phyloP scores from a whole-genome alignment of 2,888 invertebrate genomes.

The Heliconius ismenius region DNA sequence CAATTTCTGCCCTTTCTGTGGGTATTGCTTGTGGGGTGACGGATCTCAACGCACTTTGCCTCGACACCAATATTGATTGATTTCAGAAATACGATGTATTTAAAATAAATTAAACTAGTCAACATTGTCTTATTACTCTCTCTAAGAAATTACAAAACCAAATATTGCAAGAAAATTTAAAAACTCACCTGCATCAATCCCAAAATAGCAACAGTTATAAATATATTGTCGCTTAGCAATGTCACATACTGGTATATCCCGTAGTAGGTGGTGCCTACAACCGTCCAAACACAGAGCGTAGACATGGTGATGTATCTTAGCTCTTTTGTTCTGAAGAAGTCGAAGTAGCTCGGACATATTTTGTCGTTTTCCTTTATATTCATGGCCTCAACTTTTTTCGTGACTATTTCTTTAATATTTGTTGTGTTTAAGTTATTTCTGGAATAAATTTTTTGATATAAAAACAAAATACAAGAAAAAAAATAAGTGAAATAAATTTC shows the following conservation, averaged over 20 bases:
- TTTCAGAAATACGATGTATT: too few relatives aligned
- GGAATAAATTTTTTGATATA: slow-evolving; percentile 40
- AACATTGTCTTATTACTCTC: too few relatives aligned
- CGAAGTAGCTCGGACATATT: slow-evolving; percentile 49
- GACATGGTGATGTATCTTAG: slow-evolving; percentile 50
- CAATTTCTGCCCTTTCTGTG: too few relatives aligned
- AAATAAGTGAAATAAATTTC: not conserved
- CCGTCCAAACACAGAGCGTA: slow-evolving; percentile 53
- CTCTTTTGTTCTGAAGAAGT: slow-evolving; percentile 56
- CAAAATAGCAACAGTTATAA: slow-evolving; percentile 51
- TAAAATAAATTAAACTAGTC: too few relatives aligned
- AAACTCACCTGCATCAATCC: slow-evolving; percentile 58
- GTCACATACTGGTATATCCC: slow-evolving; percentile 60
- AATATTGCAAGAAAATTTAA: not conserved
- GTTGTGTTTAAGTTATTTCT: slow-evolving; percentile 55
- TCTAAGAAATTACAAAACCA: too few relatives aligned
- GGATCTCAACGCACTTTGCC: too few relatives aligned
- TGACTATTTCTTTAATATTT: slow-evolving; percentile 53
- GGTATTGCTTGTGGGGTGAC: too few relatives aligned
- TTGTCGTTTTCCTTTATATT: slow-evolving; percentile 48
- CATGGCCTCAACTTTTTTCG: slow-evolving; percentile 49
- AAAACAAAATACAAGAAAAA: not conserved
- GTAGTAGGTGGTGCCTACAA: slow-evolving; percentile 55
- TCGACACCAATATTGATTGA: too few relatives aligned
- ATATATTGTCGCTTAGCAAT: slow-evolving; percentile 54